A percentile compares a stretch with the other conserved stretches of the same genome.
Evolutionary conservation across 2,113 vertebrate species (phyloP).

Genomic region (Atherinomorus stipes): DNA sequence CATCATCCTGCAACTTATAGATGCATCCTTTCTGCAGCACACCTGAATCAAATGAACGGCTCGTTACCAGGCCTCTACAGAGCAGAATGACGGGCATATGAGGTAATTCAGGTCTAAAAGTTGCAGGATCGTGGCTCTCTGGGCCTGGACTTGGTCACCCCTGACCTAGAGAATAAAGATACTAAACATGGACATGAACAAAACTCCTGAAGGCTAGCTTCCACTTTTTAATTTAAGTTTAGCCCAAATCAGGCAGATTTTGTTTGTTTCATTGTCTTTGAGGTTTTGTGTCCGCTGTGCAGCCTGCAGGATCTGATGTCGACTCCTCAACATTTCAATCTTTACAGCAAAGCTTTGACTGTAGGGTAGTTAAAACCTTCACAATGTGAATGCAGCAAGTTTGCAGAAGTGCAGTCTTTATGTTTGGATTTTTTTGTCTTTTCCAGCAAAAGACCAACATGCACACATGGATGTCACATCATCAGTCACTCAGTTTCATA

Average conservation of each 20-base stretch:
- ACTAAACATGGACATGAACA: too few relatives aligned
- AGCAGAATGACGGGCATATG: too few relatives aligned
- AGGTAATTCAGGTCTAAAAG: too few relatives aligned
- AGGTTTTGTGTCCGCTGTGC: neutral
- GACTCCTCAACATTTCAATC: neutral
- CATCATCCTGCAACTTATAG: too few relatives aligned
- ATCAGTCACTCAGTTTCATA: slow-evolving; percentile 56
- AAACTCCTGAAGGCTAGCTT: too few relatives aligned
- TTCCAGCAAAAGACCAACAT: slow-evolving; percentile 1
- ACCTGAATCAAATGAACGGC: too few relatives aligned
- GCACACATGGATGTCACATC: slow-evolving; percentile 45
- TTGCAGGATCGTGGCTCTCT: too few relatives aligned
- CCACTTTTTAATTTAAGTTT: neutral
- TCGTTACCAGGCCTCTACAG: too few relatives aligned
- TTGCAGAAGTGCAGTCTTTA: neutral
- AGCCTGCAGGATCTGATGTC: neutral
- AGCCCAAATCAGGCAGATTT: neutral
- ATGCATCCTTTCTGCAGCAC: too few relatives aligned
- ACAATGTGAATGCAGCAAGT: neutral
- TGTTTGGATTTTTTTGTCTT: neutral
- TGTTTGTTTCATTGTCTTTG: neutral
- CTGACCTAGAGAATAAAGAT: too few relatives aligned
- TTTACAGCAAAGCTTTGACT: neutral
- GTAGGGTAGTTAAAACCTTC: too few relatives aligned
- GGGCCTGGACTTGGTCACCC: too few relatives aligned